Percentiles rank a stretch among this genome's conserved stretches.
These are phyloP conservation scores for Sarcophaga rosellei DNA, from an alignment of 2,888 invertebrate genomes.

Conservation along the genomic window DNA sequence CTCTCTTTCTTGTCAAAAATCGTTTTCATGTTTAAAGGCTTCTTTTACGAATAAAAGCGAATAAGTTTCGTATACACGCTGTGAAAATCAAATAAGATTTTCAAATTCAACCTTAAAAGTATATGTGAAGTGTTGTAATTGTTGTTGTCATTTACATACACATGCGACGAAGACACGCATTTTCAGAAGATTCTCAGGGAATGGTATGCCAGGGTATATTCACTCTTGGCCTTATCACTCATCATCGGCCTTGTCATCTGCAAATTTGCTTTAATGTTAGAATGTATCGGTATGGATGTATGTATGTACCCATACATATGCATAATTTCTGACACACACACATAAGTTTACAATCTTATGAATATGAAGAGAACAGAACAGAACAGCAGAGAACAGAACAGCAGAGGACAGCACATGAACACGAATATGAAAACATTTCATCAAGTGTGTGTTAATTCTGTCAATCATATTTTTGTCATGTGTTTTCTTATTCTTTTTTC, in stretches of 20 bases:
- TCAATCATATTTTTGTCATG: conserved; percentile 65
- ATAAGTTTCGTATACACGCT: conserved; percentile 21
- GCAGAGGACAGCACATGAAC: not conserved
- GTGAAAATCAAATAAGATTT: conserved; percentile 42
- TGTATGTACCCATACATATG: not conserved
- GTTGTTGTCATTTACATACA: conserved; percentile 42
- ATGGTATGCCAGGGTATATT: not conserved
- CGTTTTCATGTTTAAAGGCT: conserved; percentile 29
- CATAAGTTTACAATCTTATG: conserved; percentile 22
- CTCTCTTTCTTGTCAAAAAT: conserved; percentile 14
- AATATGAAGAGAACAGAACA: no score
- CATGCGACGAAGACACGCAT: not conserved
- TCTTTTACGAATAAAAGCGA: no score
- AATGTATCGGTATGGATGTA: not conserved
- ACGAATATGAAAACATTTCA: conserved; percentile 51
- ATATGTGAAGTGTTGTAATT: conserved; percentile 46
- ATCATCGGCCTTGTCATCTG: not conserved
- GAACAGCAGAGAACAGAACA: not conserved
- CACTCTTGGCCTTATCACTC: not conserved
- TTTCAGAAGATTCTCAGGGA: not conserved
- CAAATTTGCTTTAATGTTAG: not conserved
- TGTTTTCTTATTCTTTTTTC: conserved; percentile 28
- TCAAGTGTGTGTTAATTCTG: conserved; percentile 66
- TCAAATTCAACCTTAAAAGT: not conserved
- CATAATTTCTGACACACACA: conserved; percentile 55